These are phyloP conservation scores for Strigops habroptila DNA, from an alignment of 2,113 vertebrate species.

Conservation along the genomic window DNA sequence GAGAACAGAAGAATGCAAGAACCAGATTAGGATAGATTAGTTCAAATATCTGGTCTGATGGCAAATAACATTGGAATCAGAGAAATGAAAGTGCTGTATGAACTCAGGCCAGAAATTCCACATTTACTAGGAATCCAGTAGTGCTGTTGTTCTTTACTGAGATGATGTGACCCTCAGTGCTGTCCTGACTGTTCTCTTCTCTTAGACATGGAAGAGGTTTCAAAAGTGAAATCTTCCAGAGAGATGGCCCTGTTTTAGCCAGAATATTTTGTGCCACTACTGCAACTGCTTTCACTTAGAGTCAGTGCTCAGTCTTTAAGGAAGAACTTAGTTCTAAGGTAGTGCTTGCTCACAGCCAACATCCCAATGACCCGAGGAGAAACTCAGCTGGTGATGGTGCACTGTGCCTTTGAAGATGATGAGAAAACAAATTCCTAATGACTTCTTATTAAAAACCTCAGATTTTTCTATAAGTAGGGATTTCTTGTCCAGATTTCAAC, in stretches of 20 bases:
- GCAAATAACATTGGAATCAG: conserved; percentile 17
- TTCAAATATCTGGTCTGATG: conserved; percentile 28
- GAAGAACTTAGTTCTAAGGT: neutral
- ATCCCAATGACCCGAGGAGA: neutral
- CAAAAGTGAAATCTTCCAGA: neutral
- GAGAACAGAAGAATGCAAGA: conserved; percentile 38
- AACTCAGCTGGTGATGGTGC: neutral
- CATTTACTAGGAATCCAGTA: neutral
- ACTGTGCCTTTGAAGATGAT: neutral
- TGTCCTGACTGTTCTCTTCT: neutral
- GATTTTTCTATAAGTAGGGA: neutral
- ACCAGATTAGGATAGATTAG: conserved; percentile 44
- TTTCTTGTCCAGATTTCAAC: neutral
- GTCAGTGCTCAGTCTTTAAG: neutral
- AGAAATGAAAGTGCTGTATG: conserved; percentile 1
- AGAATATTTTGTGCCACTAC: neutral
- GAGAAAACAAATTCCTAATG: neutral
- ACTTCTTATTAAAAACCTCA: neutral
- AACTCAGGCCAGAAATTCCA: conserved; percentile 13
- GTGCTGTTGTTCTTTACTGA: neutral
- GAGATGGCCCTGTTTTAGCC: neutral
- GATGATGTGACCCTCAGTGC: neutral
- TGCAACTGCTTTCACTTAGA: neutral
- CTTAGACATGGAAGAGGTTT: neutral
- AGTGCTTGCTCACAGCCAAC: neutral